These are phyloP conservation scores for Eulithis testata DNA, from an alignment of 2,888 invertebrate species.

Conservation along the genomic window DNA sequence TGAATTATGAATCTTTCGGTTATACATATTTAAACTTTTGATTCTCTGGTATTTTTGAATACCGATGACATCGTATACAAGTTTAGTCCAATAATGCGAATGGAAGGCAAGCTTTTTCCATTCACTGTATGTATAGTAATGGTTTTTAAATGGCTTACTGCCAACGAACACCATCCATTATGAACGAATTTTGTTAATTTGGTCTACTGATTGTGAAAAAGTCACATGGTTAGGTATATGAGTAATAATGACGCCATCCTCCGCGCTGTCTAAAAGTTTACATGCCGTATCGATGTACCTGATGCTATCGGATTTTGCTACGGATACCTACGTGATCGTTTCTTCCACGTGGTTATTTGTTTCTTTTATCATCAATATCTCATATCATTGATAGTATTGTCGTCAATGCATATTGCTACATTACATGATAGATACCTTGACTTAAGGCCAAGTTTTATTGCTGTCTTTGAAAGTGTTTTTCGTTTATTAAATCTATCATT, in stretches of 20 bases:
- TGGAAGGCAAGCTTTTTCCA: no score
- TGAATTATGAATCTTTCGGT: no score
- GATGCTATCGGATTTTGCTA: slow-evolving; percentile 48
- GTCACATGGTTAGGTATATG: neutral
- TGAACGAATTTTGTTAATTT: neutral
- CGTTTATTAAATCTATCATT: slow-evolving; percentile 9
- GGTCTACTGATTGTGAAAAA: slow-evolving; percentile 24
- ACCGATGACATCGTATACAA: no score
- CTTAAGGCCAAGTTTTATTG: slow-evolving; percentile 16
- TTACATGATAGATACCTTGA: neutral
- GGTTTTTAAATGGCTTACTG: neutral
- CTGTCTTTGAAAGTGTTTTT: slow-evolving; percentile 9
- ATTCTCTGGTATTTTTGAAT: no score
- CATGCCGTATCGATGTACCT: slow-evolving; percentile 51
- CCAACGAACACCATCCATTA: neutral
- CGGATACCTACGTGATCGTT: slow-evolving; percentile 54
- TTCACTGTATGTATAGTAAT: no score
- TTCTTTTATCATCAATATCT: slow-evolving; percentile 44
- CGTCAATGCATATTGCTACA: slow-evolving; percentile 4
- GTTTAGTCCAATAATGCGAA: no score
- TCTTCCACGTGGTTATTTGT: slow-evolving; percentile 47
- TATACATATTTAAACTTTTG: no score
- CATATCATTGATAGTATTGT: slow-evolving; percentile 38
- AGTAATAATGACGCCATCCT: no score
- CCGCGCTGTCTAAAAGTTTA: slow-evolving; percentile 33